Base-by-base conservation (phyloP, 2,113 vertebrate species). In the Redunca redunca region DNA sequence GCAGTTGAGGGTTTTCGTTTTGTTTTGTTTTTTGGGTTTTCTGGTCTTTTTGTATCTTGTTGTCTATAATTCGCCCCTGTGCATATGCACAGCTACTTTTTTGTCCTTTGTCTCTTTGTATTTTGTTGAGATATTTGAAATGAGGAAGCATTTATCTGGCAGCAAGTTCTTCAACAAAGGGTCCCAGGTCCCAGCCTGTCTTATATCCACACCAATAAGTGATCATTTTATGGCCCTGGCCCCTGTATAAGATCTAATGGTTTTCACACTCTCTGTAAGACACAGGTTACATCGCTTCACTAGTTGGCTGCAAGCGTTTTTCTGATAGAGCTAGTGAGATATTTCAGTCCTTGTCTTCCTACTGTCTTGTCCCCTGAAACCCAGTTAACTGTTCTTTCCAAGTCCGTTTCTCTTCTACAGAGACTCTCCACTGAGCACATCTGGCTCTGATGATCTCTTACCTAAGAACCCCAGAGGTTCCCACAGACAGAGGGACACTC, bases 401-500 rank as follows among this genome's bases (percentile, higher is more conserved):
- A 36, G 7, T 85, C 13, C 17, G 5, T 48, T 53, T 71, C 36
- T 67, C 36, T 17, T 64, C 12, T 52, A 2, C 23, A 64, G 36
- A 55, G 1, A 25, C 7, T 25, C n/a, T 52, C 19, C 6, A 58
- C 15, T 5, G 6, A 19, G 19, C 26, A 7, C 5, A 46, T 64
- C 46, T 19, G 28, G 11, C 3, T 4, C 10, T 40, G 1, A 10
- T 7, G 15, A 12, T 53, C 17, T 81, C 52, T 48, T 46, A 26
- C n/a, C 23, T 12, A 57, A 53, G 46, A 19, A 25, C 5, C 46
- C 30, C 26, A 17, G 19, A 0, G 21, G 8, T 12, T 71, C 21
- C 9, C 5, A 1, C 25, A 6, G 46, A 30, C 3, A 82, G 30
- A 89, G 3, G 13, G 5, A 43, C 23, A 19, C 8, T 2, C 4